These are phyloP conservation scores for Pollenia amentaria DNA, from an alignment of 2,888 invertebrate genomes.

Conservation along the genomic window DNA sequence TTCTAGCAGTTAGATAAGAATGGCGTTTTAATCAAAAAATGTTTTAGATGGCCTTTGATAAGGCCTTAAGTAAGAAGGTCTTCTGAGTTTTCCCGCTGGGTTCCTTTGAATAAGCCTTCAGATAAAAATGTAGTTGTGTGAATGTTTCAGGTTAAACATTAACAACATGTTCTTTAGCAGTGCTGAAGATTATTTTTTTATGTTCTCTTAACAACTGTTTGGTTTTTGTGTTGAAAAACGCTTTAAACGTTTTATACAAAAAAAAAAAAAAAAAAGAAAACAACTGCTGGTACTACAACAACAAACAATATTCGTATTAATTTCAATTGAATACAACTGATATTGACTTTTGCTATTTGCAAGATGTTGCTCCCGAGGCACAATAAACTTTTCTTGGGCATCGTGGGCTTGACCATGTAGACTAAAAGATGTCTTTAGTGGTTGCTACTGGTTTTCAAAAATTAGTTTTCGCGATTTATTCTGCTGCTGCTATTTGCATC, in stretches of 20 bases:
- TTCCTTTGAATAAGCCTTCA: slow-evolving; percentile 18
- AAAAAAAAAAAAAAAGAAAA: slow-evolving; percentile 18
- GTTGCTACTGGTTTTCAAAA: slow-evolving; percentile 54
- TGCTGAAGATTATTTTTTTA: slow-evolving; percentile 21
- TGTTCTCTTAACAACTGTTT: slow-evolving; percentile 5
- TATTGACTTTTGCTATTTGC: slow-evolving; percentile 69
- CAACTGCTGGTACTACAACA: slow-evolving; percentile 34
- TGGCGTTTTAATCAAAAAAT: too few relatives aligned
- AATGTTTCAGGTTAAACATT: slow-evolving; percentile 32
- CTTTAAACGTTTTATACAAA: slow-evolving; percentile 18
- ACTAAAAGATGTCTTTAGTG: slow-evolving; percentile 45
- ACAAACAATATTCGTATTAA: slow-evolving; percentile 54
- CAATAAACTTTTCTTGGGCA: slow-evolving; percentile 44
- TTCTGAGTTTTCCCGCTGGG: too few relatives aligned
- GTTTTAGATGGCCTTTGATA: too few relatives aligned
- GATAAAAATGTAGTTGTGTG: neutral
- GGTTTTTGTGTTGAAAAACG: slow-evolving; percentile 4
- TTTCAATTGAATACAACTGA: slow-evolving; percentile 47
- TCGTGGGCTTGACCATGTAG: slow-evolving; percentile 48
- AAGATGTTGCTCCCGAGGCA: slow-evolving; percentile 57
- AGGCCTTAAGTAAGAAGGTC: too few relatives aligned
- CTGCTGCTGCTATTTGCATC: neutral
- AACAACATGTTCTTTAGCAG: slow-evolving; percentile 47
- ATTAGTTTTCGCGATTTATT: neutral
- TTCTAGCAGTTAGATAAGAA: too few relatives aligned